Evolutionary conservation across 1,140 invertebrate genomes (phyloP).

Genomic region (Zophobas atratus): DNA sequence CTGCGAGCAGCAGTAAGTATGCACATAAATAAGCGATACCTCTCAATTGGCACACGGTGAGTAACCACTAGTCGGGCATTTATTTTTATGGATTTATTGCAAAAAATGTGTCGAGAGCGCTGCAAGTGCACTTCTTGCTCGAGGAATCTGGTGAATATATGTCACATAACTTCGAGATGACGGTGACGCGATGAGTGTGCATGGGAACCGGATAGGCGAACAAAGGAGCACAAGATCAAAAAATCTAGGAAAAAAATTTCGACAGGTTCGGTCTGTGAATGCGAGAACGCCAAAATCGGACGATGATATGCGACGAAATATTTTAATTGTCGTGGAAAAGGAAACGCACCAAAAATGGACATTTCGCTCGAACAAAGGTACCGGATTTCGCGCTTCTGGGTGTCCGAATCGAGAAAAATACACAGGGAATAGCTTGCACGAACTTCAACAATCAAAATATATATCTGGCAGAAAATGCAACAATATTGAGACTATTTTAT

Average conservation of each 20-base stretch:
- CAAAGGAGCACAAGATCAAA: slow-evolving; percentile 14
- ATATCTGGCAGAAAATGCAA: too few relatives aligned
- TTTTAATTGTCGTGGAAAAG: slow-evolving; percentile 39
- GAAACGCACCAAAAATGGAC: neutral
- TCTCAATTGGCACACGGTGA: slow-evolving; percentile 27
- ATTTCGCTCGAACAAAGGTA: neutral
- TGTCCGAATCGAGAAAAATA: too few relatives aligned
- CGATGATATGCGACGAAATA: slow-evolving; percentile 28
- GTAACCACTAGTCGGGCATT: slow-evolving; percentile 11
- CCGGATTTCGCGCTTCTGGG: too few relatives aligned
- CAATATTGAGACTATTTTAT: too few relatives aligned
- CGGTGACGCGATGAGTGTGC: slow-evolving; percentile 20
- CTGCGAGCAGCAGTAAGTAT: slow-evolving; percentile 41
- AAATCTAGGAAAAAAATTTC: slow-evolving; percentile 9
- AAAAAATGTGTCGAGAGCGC: slow-evolving; percentile 10
- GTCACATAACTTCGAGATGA: slow-evolving; percentile 36
- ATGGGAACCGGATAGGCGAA: slow-evolving; percentile 35
- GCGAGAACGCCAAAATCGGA: slow-evolving; percentile 1
- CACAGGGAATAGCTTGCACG: too few relatives aligned
- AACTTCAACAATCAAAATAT: too few relatives aligned
- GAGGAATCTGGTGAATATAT: slow-evolving; percentile 27
- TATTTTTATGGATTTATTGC: slow-evolving; percentile 37
- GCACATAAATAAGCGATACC: slow-evolving; percentile 42
- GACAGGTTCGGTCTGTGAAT: slow-evolving; percentile 22
- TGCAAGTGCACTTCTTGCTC: slow-evolving; percentile 19